These are phyloP conservation scores for Zootoca vivipara DNA, from an alignment of 2,113 vertebrate genomes.

Conservation along the genomic window DNA sequence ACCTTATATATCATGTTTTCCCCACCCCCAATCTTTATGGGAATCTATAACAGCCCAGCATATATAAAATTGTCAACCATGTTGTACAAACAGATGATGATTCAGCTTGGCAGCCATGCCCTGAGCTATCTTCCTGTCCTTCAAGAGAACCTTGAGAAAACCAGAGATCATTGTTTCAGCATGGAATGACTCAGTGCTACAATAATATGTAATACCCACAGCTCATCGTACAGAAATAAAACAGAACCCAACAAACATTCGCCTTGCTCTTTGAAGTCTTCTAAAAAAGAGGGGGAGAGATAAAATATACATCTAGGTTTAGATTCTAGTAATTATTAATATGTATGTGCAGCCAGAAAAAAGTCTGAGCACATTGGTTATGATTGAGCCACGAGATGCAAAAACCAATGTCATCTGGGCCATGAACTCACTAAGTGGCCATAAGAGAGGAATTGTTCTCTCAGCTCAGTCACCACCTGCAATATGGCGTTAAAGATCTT, in stretches of 20 bases:
- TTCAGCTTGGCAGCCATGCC: neutral
- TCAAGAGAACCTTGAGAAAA: neutral
- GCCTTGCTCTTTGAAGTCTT: neutral
- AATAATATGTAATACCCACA: neutral
- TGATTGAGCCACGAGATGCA: neutral
- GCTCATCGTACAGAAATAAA: neutral
- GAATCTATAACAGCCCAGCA: neutral
- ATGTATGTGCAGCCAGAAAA: too few species aligned
- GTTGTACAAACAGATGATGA: neutral
- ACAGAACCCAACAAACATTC: neutral
- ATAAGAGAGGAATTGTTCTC: neutral
- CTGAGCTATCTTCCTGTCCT: neutral
- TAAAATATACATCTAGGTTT: neutral
- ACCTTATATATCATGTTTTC: neutral
- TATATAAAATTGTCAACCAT: slow-evolving; percentile 10
- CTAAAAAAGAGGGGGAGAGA: neutral
- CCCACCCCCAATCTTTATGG: neutral
- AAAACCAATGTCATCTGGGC: neutral
- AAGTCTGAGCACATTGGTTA: neutral
- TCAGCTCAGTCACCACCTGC: neutral
- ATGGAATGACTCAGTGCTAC: neutral
- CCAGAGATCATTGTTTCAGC: neutral
- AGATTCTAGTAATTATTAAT: too few species aligned
- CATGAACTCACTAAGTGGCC: neutral
- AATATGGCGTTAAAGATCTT: neutral